Evolutionary conservation across 2,113 vertebrate genomes (phyloP), one percentile per base, ranked within the genome.

Genomic region (Perca fluviatilis): DNA sequence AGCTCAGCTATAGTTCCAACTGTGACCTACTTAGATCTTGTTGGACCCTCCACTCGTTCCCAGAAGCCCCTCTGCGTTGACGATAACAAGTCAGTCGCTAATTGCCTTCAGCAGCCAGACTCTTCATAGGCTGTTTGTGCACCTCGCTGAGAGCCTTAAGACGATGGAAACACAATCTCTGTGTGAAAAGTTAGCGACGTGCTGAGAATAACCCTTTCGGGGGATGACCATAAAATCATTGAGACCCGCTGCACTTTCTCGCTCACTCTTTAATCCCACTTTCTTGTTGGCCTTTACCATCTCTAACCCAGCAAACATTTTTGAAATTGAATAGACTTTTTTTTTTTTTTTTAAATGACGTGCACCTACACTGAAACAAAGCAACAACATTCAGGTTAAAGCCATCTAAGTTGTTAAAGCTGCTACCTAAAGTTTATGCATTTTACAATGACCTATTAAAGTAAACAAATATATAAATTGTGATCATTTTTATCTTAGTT

Each of bases 101-200:
- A 93, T 94, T 90, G 85, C 80, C 83, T 88, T 83, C 65, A 74
- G 83, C 74, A 67, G 74, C 57, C 87, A 86, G 83, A 75, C 81
- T 70, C 81, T 67, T 86, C 77, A 18, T 40, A 6, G 81, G 72
- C 83, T 81, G 66, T 82, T 78, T 70, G 84, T 61, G 78, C 40
- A 51, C 77, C 77, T 81, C 36, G n/a, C 85, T 76, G 73, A 57
- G 82, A 82, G 64, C 73, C 50, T 57, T 25, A 58, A 47, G 82
- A 85, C 6, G 15, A 80, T 23, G 60, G 91, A 77, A 90, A 93
- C 73, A 30, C 23, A 67, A 90, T 86, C 80, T 53, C 70, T 88
- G 78, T 88, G 88, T 82, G 87, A 92, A 92, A 70, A 75, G 58
- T 53, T 33, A 15, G 68, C 14, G 11, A 66, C 71, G 51, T 21